Evolutionary conservation across 2,797 vertebrate genomes (phyloP).

Genomic region (Sylvilagus floridanus): DNA sequence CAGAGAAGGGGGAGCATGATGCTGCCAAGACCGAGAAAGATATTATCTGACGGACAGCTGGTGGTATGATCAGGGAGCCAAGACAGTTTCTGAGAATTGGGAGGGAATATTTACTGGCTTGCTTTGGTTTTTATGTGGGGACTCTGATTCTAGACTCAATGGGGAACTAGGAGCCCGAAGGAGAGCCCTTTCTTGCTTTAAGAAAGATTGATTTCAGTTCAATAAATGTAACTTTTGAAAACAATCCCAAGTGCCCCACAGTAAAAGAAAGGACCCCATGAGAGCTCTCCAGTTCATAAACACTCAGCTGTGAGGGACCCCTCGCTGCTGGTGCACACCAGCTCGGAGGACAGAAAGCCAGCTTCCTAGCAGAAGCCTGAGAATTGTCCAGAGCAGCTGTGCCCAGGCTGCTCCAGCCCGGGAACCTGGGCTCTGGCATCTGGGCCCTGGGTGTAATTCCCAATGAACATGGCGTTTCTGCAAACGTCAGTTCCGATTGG

Average conservation of each 20-base stretch:
- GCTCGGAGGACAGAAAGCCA: neutral
- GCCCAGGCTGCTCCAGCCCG: neutral
- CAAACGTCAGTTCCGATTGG: neutral
- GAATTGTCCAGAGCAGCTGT: neutral
- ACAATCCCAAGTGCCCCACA: neutral
- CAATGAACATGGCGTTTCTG: neutral
- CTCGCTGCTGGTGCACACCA: too few species aligned
- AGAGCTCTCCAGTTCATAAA: neutral
- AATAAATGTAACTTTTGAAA: slow-evolving; percentile 16
- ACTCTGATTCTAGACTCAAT: neutral
- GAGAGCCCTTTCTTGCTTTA: neutral
- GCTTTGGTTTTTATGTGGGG: neutral
- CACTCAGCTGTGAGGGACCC: too few species aligned
- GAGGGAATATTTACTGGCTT: neutral
- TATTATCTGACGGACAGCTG: neutral
- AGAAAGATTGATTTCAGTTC: neutral
- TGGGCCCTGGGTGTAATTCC: neutral
- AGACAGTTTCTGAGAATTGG: neutral
- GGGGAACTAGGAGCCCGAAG: neutral
- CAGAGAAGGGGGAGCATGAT: neutral
- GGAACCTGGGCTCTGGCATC: neutral
- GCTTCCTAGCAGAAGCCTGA: neutral
- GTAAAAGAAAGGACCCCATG: neutral
- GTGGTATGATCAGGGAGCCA: neutral
- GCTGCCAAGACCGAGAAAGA: neutral